Percentiles rank a stretch among this genome's conserved stretches.
These are phyloP conservation scores for Manis crassicaudata DNA, from an alignment of 2,797 vertebrate genomes.

Conservation along the genomic window DNA sequence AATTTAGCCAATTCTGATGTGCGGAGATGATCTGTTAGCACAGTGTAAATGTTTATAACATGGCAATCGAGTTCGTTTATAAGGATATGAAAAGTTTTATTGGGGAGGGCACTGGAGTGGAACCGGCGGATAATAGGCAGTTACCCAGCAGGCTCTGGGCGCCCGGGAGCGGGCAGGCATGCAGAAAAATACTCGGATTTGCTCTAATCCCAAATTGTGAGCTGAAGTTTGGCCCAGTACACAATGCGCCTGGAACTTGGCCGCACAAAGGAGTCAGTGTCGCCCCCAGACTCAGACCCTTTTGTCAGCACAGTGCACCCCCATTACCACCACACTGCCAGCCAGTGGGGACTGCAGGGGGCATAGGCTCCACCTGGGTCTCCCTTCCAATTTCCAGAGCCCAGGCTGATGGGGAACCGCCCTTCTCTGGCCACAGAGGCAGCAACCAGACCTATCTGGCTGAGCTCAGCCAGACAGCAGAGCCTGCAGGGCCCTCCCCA, in stretches of 20 bases:
- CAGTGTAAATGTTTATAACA: conserved; percentile 99
- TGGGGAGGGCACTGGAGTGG: conserved; percentile 99
- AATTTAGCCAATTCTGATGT: conserved; percentile 99
- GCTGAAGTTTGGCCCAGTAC: conserved; percentile 92
- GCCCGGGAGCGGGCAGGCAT: conserved; percentile 98
- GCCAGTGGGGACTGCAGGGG: conserved; percentile 9
- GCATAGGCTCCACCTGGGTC: conserved; percentile 24
- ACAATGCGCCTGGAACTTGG: conserved; percentile 86
- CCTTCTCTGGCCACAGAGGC: accelerated
- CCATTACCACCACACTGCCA: conserved; percentile 58
- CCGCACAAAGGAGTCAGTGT: conserved; percentile 84
- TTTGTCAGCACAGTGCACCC: not conserved
- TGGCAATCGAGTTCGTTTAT: conserved; percentile 99
- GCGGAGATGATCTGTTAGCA: conserved; percentile 99
- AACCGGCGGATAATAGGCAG: conserved; percentile 99
- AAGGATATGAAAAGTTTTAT: conserved; percentile 99
- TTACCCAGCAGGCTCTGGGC: conserved; percentile 99
- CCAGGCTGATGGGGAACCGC: not conserved
- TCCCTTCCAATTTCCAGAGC: not conserved
- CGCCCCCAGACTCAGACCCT: conserved; percentile 66
- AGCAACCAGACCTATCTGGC: not conserved
- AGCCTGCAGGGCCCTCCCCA: not conserved
- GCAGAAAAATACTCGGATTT: conserved; percentile 99
- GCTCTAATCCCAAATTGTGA: conserved; percentile 99
- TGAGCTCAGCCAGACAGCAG: not conserved